Base-by-base conservation (phyloP, 2,113 vertebrate species). In the Sporophila hypoxantha region DNA sequence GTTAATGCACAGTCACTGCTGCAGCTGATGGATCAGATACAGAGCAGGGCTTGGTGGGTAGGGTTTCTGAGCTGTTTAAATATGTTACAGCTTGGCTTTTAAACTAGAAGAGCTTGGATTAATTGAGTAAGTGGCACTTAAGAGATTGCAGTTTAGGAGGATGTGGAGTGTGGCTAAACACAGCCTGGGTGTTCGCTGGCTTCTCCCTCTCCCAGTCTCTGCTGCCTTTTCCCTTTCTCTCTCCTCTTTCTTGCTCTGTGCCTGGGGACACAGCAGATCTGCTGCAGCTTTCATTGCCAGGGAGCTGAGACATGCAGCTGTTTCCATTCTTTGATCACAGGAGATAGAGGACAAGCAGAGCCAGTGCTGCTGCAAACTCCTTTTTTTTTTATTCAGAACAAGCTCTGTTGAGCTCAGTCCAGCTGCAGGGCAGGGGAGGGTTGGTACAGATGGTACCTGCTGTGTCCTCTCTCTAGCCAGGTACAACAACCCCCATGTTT, bases 61-160 rank as follows among this genome's bases (percentile, higher is more conserved):
- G 79, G 76, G 92, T 88, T 94, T 59, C 85, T 37, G 55, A 89
- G 81, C 92, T 82, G 85, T 85, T 91, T 83, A 91, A 89, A 86
- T 89, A 76, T 7, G 74, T 50, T 86, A 80, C 80, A 88, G 91
- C 89, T 90, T 49, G 74, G 77, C 82, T 88, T 91, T 91, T 88
- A 69, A 81, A 86, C 55, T 56, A 55, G 83, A 82, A 89, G 92
- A 94, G 89, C 76, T 92, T 34, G 85, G 76, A 92, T 94, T 92
- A 93, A 95, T 93, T 93, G 92, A 77, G 85, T 87, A 91, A 92
- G 92, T 89, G 95, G 88, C 94, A 89, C 88, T 95, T 92, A 75
- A 91, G 92, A 88, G 94, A 56, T 70, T 78, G 82, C 85, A 76
- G 85, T 94, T 82, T 76, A 78, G 95, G 85, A 81, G 89, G 85